These are phyloP conservation scores for Lasioglossum oenotherae DNA, from an alignment of 2,888 invertebrate species.

Conservation along the genomic window DNA sequence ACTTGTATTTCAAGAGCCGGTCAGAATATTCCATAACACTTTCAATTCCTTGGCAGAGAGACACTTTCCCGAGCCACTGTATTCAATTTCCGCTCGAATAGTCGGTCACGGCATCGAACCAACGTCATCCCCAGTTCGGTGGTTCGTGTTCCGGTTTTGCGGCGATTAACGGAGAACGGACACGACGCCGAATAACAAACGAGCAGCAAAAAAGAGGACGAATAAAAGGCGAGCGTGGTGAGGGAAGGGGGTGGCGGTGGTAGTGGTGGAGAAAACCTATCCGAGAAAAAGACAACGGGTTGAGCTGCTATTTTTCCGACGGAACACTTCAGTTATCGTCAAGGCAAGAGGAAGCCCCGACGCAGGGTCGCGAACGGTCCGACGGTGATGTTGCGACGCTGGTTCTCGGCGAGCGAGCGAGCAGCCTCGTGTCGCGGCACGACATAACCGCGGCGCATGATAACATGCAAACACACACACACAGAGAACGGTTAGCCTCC, in stretches of 20 bases:
- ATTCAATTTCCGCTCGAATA: constrained; percentile 1
- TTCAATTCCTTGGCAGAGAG: neutral
- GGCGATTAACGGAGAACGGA: constrained; percentile 40
- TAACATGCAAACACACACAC: constrained; percentile 15
- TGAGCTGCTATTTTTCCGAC: constrained; percentile 46
- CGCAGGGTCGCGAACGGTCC: constrained; percentile 6
- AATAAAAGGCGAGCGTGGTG: neutral
- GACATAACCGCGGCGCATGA: constrained; percentile 29
- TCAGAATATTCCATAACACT: neutral
- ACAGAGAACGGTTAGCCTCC: constrained; percentile 38
- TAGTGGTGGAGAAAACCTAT: neutral
- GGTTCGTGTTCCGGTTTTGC: constrained; percentile 36
- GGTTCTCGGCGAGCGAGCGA: constrained; percentile 35
- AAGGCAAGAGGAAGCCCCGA: constrained; percentile 38
- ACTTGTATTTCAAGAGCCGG: neutral
- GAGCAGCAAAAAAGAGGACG: neutral
- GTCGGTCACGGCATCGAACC: neutral
- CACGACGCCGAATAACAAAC: constrained; percentile 8
- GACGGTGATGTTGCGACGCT: constrained; percentile 19
- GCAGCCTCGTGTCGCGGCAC: constrained; percentile 38
- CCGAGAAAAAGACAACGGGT: neutral
- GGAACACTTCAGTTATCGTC: constrained; percentile 57
- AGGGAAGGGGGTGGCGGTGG: neutral
- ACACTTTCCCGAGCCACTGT: neutral
- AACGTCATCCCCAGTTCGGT: constrained; percentile 16